phyloP scores from a whole-genome alignment of 2,888 invertebrate genomes.

The Diaprepes abbreviatus region DNA sequence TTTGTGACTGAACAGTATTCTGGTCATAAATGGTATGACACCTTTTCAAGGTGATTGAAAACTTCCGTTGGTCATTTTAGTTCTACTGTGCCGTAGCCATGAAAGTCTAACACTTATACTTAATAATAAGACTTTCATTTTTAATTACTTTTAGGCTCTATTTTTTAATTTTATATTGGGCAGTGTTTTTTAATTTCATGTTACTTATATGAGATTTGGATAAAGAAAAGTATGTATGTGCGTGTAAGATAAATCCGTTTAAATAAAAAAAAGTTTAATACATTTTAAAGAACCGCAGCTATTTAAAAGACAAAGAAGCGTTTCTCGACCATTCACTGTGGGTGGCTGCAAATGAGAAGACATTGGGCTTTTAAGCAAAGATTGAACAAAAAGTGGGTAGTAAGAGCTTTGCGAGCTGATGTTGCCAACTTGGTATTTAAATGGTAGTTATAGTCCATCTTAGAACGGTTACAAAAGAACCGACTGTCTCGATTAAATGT shows the following conservation, averaged over 20 bases:
- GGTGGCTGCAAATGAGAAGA: slow-evolving; percentile 47
- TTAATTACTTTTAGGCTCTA: too few relatives aligned
- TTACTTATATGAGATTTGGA: too few relatives aligned
- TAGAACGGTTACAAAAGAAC: slow-evolving; percentile 35
- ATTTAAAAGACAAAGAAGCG: slow-evolving; percentile 44
- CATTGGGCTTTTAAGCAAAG: slow-evolving; percentile 32
- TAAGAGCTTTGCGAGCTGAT: slow-evolving; percentile 34
- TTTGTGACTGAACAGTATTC: too few relatives aligned
- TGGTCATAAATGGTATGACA: too few relatives aligned
- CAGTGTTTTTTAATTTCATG: too few relatives aligned
- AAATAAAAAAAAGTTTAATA: slow-evolving; percentile 6
- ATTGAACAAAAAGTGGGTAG: slow-evolving; percentile 40
- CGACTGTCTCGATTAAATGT: slow-evolving; percentile 11
- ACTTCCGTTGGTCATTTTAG: too few relatives aligned
- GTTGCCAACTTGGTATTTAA: slow-evolving; percentile 46
- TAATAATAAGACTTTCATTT: too few relatives aligned
- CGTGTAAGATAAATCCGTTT: slow-evolving; percentile 23
- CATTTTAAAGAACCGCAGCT: slow-evolving; percentile 9
- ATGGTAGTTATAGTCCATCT: slow-evolving; percentile 39
- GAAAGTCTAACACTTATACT: too few relatives aligned
- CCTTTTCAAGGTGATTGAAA: too few relatives aligned
- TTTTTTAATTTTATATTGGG: too few relatives aligned
- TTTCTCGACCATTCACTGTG: slow-evolving; percentile 39
- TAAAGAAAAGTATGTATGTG: neutral
- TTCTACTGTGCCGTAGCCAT: too few relatives aligned